Evolutionary conservation across 2,888 invertebrate genomes (phyloP), one percentile per base, ranked within the genome.

Genomic region (Lacanobia wlatinum): DNA sequence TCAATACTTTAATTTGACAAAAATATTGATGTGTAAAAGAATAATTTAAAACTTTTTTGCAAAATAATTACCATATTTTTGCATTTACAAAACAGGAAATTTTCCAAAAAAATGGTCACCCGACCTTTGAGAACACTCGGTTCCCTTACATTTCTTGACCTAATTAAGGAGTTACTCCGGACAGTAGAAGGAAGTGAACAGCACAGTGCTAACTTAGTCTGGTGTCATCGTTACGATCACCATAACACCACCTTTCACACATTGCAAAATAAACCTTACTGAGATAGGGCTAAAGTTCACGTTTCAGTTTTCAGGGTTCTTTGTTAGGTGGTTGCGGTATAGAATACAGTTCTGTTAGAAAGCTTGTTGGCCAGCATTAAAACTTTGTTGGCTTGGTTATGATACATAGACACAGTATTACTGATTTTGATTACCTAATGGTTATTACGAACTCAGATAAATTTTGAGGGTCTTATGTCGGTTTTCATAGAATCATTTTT

Each of bases 81-180:
- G n/a, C n/a, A n/a, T n/a, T n/a, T n/a, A n/a, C 43, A 16, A 43
- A 14, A 43, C 43, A 43, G 43, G 14, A 43, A 3, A 0, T 14
- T 5, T 16, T 18, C n/a, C 10, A 46, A 64, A 65, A 18, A 65
- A 28, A 56, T 1, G 12, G 82, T 72, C 65, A 73, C 83, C 71
- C 81, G 78, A 78, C 55, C 43, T 23, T 43, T 76, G 63, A 63
- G 68, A 80, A 75, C 80, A 70, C 80, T 76, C 65, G 61, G 69
- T 66, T 64, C 75, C 56, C 77, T 82, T 55, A 78, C 79, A 83
- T 87, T 86, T 85, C 87, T 86, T 87, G 87, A 88, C 87, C 84
- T 88, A 89, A 89, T 89, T 89, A 88, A 84, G 77, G 77, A 88
- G 87, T 87, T 82, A 66, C 82, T 67, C 58, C 68, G 69, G 70